Evolutionary conservation across 30 jellyfish, hydroid and myxozoan genomes (phyloP).

Genomic region (Clytia hemisphaerica): DNA sequence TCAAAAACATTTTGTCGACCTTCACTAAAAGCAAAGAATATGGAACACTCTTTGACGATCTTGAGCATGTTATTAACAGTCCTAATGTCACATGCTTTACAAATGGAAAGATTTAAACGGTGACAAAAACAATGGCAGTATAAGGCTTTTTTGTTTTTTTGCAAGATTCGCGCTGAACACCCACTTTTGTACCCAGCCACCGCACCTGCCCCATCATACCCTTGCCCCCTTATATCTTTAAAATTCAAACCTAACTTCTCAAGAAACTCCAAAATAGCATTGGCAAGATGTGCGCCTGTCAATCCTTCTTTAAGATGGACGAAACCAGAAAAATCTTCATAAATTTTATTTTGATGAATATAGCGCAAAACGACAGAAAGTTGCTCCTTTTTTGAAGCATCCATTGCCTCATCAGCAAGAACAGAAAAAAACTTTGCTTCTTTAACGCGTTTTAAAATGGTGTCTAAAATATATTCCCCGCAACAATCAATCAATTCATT

Average conservation of each 20-base stretch:
- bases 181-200: no score
- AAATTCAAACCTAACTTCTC: no score
- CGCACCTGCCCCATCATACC: constrained; percentile 14
- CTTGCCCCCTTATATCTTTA: neutral
- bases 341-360: no score
- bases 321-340: neutral
- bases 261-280: no score
- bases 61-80: constrained; percentile 48
- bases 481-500: neutral
- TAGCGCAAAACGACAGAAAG: no score
- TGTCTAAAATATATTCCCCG: neutral
- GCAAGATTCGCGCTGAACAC: neutral
- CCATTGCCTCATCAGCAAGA: neutral
- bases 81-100: constrained; percentile 33
- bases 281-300: no score
- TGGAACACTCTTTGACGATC: constrained; percentile 11
- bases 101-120: constrained; percentile 49
- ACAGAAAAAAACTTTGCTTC: neutral
- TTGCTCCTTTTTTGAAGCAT: neutral
- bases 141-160: constrained; percentile 38
- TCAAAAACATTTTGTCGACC: neutral
- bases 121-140: constrained; percentile 53
- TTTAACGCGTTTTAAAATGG: neutral
- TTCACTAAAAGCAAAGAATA: neutral
- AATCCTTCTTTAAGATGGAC: neutral